Base-by-base conservation (phyloP, 2,113 vertebrate genomes). In the Macquaria australasica region DNA sequence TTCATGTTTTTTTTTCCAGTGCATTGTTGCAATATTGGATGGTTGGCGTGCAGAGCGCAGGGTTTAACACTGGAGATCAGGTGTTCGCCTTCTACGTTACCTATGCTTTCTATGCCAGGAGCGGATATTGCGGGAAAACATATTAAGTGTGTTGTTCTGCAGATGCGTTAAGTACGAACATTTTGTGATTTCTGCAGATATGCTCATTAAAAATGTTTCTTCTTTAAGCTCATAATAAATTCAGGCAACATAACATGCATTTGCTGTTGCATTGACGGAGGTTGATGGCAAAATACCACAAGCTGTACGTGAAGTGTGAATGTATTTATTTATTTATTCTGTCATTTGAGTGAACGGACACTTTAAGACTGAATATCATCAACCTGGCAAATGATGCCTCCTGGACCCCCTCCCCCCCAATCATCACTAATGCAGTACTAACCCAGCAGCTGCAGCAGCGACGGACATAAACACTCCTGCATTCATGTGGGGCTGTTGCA, bases 361-460 rank as follows among this genome's bases (percentile, higher is more conserved):
- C 51, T 28, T 67, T 41, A 68, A 58, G 69, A 10, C 51, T 5
- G 45, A 79, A 67, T 53, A 66, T 45, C 55, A 71, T 64, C 48
- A 55, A 59, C 67, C 50, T 25, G 78, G 62, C 41, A 63, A 48
- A 62, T 39, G 18, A 45, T 53, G 12, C 59, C 68, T 39, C 82
- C 78, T 25, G 41, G 39, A 53, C 28, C 20, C 23, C 60, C 50
- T 62, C 28, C 31, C 51, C 28, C 9, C 39, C 34, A 1, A 51
- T 41, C 81, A 66, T 63, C 69, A 48, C 83, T 67, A 77, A 77
- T 34, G 66, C 76, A 77, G 69, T 71, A 25, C 25, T 63, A 50
- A 43, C n/a, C 37, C 58, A 45, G 86, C 80, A 75, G 73, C 73
- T 69, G 55, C 75, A 8, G 81, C 34, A 1, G 77, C 31, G 2